phyloP scores from a whole-genome alignment of 1,140 invertebrate genomes.

The Chymomyza costata region DNA sequence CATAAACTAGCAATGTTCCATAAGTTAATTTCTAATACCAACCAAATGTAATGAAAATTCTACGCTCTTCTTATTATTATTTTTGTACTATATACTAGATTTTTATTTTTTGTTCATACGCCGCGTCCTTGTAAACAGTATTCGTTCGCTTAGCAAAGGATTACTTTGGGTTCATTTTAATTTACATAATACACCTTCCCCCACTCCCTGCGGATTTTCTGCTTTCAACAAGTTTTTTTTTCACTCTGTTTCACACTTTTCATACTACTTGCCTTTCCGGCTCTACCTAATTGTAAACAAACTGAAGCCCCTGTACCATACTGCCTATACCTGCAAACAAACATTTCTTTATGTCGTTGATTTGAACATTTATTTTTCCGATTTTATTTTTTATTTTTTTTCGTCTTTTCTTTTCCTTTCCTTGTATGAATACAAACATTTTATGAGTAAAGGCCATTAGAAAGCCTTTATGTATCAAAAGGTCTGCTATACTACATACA shows the following conservation, averaged over 20 bases:
- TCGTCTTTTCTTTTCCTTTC: conserved; percentile 4
- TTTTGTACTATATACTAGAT: conserved; percentile 8
- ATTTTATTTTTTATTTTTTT: conserved; percentile 25
- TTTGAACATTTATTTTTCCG: not conserved
- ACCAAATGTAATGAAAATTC: conserved; percentile 58
- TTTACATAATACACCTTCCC: too few relatives aligned
- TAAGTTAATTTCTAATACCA: conserved; percentile 49
- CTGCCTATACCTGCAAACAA: too few relatives aligned
- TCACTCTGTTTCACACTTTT: too few relatives aligned
- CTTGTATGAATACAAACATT: too few relatives aligned
- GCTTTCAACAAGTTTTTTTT: not conserved
- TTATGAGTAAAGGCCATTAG: too few relatives aligned
- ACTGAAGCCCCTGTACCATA: too few relatives aligned
- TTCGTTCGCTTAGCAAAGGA: conserved; percentile 68
- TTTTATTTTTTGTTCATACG: conserved; percentile 14
- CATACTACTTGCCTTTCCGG: too few relatives aligned
- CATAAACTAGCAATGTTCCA: conserved; percentile 58
- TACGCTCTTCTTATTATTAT: conserved; percentile 48
- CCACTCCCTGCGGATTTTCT: conserved; percentile 14
- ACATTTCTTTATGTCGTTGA: too few relatives aligned
- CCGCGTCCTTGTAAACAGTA: conserved; percentile 52
- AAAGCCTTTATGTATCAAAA: too few relatives aligned
- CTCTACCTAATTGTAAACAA: too few relatives aligned
- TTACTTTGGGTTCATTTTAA: too few relatives aligned
- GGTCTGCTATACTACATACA: too few relatives aligned